A percentile compares a stretch with the other conserved stretches of the same genome.
phyloP scores from a whole-genome alignment of 2,797 vertebrate species.

The Sciaenops ocellatus region DNA sequence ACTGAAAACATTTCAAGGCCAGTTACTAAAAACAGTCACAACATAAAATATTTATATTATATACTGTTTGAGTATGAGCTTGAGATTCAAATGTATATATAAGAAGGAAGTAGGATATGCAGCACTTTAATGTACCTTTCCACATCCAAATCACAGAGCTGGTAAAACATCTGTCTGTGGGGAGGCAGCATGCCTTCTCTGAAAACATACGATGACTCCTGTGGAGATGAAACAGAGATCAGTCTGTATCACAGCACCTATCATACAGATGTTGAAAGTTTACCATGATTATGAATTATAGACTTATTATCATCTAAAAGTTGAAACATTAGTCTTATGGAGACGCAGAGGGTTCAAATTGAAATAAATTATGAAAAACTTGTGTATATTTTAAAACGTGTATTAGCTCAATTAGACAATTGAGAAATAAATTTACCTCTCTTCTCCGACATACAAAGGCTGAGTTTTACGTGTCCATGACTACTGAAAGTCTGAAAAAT shows the following conservation, averaged over 20 bases:
- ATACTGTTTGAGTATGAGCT: too few species aligned
- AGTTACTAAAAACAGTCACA: too few species aligned
- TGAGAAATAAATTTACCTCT: too few species aligned
- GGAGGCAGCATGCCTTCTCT: constrained; percentile 93
- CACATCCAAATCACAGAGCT: constrained; percentile 95
- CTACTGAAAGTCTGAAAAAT: too few species aligned
- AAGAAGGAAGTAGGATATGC: not conserved
- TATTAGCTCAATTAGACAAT: too few species aligned
- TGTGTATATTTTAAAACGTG: too few species aligned
- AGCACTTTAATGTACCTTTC: constrained; percentile 85
- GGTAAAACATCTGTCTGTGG: constrained; percentile 99
- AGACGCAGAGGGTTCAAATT: not conserved
- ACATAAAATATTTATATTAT: too few species aligned
- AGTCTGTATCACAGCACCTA: not conserved
- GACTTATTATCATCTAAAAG: not conserved
- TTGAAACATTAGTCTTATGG: not conserved
- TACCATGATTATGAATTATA: not conserved
- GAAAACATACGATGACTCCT: constrained; percentile 95
- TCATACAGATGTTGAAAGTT: not conserved
- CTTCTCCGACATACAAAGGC: too few species aligned
- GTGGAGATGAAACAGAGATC: constrained; percentile 12
- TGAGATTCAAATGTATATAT: too few species aligned
- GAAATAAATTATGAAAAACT: not conserved
- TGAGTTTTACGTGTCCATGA: too few species aligned
- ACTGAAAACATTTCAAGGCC: too few species aligned